phyloP scores from a whole-genome alignment of 1,140 invertebrate genomes.

The Sesamia nonagrioides region DNA sequence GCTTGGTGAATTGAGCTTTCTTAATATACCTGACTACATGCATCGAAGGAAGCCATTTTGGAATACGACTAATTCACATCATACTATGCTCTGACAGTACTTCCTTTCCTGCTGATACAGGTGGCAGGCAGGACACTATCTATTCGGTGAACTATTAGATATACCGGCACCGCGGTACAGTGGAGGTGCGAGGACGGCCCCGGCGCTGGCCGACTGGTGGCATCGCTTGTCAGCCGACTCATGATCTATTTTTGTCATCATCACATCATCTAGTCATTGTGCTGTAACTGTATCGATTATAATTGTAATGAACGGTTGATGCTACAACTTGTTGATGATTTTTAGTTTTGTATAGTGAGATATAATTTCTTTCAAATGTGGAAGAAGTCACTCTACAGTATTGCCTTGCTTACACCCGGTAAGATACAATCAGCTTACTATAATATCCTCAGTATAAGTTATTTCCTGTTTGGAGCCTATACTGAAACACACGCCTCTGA shows the following conservation, averaged over 20 bases:
- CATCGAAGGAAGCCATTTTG: conserved; percentile 55
- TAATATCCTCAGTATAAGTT: conserved; percentile 86
- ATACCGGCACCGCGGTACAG: conserved; percentile 47
- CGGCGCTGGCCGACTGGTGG: conserved; percentile 54
- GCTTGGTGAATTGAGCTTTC: conserved; percentile 68
- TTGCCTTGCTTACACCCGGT: conserved; percentile 87
- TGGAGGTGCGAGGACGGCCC: conserved; percentile 47
- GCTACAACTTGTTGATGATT: conserved; percentile 85
- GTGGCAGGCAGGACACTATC: conserved; percentile 59
- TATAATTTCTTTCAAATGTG: conserved; percentile 86
- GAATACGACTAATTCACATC: conserved; percentile 24
- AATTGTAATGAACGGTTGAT: conserved; percentile 84
- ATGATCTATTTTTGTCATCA: conserved; percentile 73
- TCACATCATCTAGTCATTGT: conserved; percentile 83
- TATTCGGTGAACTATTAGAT: conserved; percentile 48
- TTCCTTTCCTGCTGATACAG: conserved; percentile 61
- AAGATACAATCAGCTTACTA: conserved; percentile 87
- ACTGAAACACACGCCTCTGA: conserved; percentile 75
- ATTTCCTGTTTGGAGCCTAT: conserved; percentile 79
- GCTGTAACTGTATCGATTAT: conserved; percentile 80
- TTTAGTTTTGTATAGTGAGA: conserved; percentile 87
- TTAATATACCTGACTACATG: conserved; percentile 57
- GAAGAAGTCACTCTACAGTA: conserved; percentile 87
- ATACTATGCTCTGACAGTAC: conserved; percentile 27
- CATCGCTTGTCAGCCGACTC: conserved; percentile 69